Evolutionary conservation across 2,888 invertebrate genomes (phyloP), one percentile per base, ranked within the genome.

Genomic region (Catocala fraxini): DNA sequence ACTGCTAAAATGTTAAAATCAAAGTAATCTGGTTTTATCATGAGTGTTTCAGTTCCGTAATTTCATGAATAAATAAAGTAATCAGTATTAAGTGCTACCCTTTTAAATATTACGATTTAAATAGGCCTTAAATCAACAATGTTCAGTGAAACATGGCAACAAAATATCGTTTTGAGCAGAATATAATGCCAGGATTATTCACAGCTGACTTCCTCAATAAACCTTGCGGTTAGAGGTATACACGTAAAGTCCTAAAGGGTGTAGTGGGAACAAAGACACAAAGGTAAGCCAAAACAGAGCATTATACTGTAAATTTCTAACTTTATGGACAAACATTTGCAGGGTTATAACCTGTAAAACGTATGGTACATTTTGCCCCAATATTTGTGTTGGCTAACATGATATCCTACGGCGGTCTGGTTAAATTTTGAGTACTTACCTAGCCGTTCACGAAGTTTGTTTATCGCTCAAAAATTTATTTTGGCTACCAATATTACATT

Each of bases 221-320:
- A 68, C 64, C 68, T 68, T 65, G 75, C 42, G 75, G 75, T 77
- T 51, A 45, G 42, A 59, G 45, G 54, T 60, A 65, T 51, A 62
- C 4, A 25, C 47, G 43, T 59, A 59, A 48, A 64, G 48, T 56
- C 63, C 60, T 56, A 49, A 69, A 63, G 56, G 68, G 64, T 63
- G 54, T 51, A 47, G 46, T 58, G 43, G 48, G 63, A 56, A 64
- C 65, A 77, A 73, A 73, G 68, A 48, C 61, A 56, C 54, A 66
- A 66, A 66, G 73, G 74, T 66, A 73, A 71, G 52, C 68, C 71
- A 56, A 70, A 76, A 77, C 65, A 49, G 55, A 56, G 49, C 51
- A 71, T 65, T 57, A 63, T 51, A 56, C 47, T 45, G 69, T 65
- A 63, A 60, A 64, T 63, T 73, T 49, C 54, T 51, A 65, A 63